phyloP scores from a whole-genome alignment of 2,113 vertebrate species.

The Cygnus atratus region DNA sequence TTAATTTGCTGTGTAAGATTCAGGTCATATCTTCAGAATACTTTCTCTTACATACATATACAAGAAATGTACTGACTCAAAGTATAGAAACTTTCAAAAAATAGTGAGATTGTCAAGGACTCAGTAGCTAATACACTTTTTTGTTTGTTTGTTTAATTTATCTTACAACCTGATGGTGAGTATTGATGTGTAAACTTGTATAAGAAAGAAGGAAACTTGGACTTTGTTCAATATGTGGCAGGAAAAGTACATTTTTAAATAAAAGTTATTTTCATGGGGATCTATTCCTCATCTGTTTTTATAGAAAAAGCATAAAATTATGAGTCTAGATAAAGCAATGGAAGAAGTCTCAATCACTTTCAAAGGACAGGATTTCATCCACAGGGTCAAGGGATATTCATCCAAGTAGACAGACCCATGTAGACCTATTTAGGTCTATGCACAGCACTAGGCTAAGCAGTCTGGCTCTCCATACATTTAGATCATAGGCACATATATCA shows the following conservation, averaged over 20 bases:
- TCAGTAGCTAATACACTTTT: background rate
- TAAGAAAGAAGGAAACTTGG: background rate
- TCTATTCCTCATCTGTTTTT: background rate
- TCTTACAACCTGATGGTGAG: background rate
- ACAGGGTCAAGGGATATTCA: background rate
- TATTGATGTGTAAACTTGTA: background rate
- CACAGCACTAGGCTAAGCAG: background rate
- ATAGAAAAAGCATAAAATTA: background rate
- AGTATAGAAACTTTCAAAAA: background rate
- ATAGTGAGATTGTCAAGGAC: background rate
- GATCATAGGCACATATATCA: background rate
- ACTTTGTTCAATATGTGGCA: background rate
- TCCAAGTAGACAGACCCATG: background rate
- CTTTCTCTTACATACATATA: background rate
- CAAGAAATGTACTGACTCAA: background rate
- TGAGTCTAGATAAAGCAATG: background rate
- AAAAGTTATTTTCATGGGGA: background rate
- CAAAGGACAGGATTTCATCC: background rate
- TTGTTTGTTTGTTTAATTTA: background rate
- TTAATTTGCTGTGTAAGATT: background rate
- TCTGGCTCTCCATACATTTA: background rate
- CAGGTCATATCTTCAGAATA: background rate
- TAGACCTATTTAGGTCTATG: background rate
- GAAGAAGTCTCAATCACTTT: background rate
- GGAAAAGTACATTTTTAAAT: background rate